Base-by-base conservation (phyloP, 2,113 vertebrate genomes). In the Cyprinus carpio region DNA sequence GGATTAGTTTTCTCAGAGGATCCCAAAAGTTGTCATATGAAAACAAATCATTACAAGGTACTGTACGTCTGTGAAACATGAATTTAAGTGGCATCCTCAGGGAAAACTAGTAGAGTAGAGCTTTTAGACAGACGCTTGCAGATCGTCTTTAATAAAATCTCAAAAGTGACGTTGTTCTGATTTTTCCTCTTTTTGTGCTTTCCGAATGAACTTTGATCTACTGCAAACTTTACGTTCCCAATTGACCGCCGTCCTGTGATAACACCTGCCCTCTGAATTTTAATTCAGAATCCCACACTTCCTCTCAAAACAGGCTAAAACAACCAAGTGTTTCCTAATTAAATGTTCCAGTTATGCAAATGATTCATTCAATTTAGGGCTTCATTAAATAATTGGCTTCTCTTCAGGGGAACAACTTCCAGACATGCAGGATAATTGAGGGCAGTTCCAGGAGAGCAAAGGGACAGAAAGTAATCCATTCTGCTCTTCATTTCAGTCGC, bases 271-370 rank as follows among this genome's bases (percentile, higher is more conserved):
- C 75, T 69, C n/a, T 81, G 77, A 81, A 34, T 81, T 80, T 85
- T 80, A 40, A 81, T 69, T 83, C 23, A 9, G 12, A 37, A 25
- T 43, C 31, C 25, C 23, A 60, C 49, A 64, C 5, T 83, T 69
- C 64, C 62, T 79, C 18, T 51, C 29, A 12, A 83, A 77, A 65
- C 84, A 80, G 72, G 11, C 77, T 43, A 82, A 78, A 83, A 86
- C 72, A 83, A 69, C 62, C 54, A 71, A 60, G 62, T 67, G 74
- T 71, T 77, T 65, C 69, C 75, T 84, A 84, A 87, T 87, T 87
- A 87, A 87, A 80, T 84, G 65, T 87, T 84, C 65, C 54, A 16
- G 75, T 75, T 87, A 87, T 87, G 86, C 82, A 87, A 87, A 75
- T 87, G 82, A 81, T 80, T 75, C 75, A 37, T 84, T 54, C 82